Conservation (phyloP, 2,797 vertebrate genomes). For the Lagodon rhomboides region DNA sequence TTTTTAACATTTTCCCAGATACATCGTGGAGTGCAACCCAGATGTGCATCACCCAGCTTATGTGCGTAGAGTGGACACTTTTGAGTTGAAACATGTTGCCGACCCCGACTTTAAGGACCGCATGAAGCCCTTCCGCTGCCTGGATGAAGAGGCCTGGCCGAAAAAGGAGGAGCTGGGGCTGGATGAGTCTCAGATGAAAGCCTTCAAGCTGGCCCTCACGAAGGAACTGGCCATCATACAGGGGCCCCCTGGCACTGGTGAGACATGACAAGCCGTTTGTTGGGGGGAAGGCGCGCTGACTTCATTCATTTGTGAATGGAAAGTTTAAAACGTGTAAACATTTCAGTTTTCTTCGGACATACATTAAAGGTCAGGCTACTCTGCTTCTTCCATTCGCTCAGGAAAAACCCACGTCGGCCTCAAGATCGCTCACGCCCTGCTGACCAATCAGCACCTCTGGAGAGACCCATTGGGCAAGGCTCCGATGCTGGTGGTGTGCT, state of each 20-base stretch:
- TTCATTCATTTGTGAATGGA: conserved; percentile 2
- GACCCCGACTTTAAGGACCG: conserved; percentile 34
- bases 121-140: conserved; percentile 74
- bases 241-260: conserved; percentile 93
- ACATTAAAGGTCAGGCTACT: background rate
- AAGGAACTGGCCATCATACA: conserved; percentile 95
- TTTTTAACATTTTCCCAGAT: conserved; percentile 73
- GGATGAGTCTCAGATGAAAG: conserved; percentile 93
- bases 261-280: conserved; percentile 21
- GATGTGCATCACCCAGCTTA: conserved; percentile 88
- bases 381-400: conserved; percentile 67
- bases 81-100: conserved; percentile 83
- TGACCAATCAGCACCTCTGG: conserved; percentile 87
- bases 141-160: conserved; percentile 87
- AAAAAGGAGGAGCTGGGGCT: conserved; percentile 87
- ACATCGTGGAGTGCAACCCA: conserved; percentile 91
- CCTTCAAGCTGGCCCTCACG: conserved; percentile 92
- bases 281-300: conserved; percentile 2
- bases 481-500: conserved; percentile 95
- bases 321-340: background rate
- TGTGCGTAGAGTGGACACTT: conserved; percentile 76
- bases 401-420: conserved; percentile 95
- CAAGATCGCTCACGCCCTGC: conserved; percentile 92
- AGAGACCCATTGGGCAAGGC: conserved; percentile 4
- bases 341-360: background rate